Evolutionary conservation across 2,888 invertebrate species (phyloP).

Genomic region (Lamellibrachia satsuma): DNA sequence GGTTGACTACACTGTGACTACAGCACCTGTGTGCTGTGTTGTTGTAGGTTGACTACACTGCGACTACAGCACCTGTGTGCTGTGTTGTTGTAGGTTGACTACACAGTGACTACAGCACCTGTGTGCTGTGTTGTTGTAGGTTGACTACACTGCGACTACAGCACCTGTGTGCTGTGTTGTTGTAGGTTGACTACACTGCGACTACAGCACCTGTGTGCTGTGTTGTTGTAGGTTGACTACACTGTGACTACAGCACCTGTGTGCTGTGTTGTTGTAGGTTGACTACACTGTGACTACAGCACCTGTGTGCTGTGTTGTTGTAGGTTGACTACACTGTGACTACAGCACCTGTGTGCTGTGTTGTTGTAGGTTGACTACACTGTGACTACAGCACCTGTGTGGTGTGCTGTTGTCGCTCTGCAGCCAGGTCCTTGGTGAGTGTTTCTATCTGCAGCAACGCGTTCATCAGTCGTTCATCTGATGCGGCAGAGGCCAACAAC

Average conservation of each 20-base stretch:
- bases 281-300: no score
- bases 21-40: not conserved
- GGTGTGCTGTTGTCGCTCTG: not conserved
- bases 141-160: no score
- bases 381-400: not conserved
- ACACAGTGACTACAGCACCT: not conserved
- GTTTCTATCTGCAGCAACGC: conserved; percentile 54
- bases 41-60: not conserved
- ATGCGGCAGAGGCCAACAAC: conserved; percentile 47
- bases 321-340: not conserved
- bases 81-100: not conserved
- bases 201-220: not conserved
- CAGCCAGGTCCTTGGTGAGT: conserved; percentile 44
- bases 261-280: not conserved
- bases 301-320: not conserved
- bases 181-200: not conserved
- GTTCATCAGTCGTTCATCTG: conserved; percentile 50
- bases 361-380: not conserved
- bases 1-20: no score
- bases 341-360: not conserved
- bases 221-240: not conserved
- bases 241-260: not conserved
- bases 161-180: not conserved
- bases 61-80: not conserved
- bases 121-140: not conserved